Evolutionary conservation across 1,140 invertebrate species (phyloP).

Genomic region (Zaprionus tsacasi): DNA sequence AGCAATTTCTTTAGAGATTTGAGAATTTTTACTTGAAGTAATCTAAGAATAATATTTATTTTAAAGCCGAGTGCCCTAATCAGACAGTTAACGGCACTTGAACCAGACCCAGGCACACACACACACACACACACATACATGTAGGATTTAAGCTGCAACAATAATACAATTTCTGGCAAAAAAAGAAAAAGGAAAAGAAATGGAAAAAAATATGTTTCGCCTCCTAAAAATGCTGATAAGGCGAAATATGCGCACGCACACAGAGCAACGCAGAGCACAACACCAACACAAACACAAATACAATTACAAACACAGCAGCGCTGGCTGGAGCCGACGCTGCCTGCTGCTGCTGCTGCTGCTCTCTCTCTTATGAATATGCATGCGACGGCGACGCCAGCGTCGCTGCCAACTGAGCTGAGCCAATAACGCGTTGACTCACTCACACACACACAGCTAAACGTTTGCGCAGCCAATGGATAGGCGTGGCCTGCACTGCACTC

Average conservation of each 20-base stretch:
- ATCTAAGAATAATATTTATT: conserved; percentile 82
- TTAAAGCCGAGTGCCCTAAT: conserved; percentile 80
- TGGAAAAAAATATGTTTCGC: conserved; percentile 58
- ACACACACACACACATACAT: conserved; percentile 21
- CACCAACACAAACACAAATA: conserved; percentile 16
- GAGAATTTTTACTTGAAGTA: conserved; percentile 56
- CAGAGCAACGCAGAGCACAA: conserved; percentile 26
- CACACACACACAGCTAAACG: conserved; percentile 41
- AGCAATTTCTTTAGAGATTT: conserved; percentile 59
- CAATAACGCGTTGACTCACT: conserved; percentile 59
- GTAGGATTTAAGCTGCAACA: conserved; percentile 80
- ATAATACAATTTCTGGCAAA: conserved; percentile 69
- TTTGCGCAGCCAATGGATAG: conserved; percentile 61
- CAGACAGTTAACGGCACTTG: conserved; percentile 73
- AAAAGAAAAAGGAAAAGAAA: conserved; percentile 35
- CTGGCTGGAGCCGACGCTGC: conserved; percentile 14
- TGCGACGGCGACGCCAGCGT: conserved; percentile 37
- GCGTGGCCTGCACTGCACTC: conserved; percentile 58
- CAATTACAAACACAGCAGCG: conserved; percentile 24
- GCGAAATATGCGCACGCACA: conserved; percentile 69
- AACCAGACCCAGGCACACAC: conserved; percentile 35
- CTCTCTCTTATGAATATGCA: conserved; percentile 76
- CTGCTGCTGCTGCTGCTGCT: conserved; percentile 31
- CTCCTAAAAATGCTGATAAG: conserved; percentile 79
- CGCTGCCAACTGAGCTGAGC: conserved; percentile 39